These are phyloP conservation scores for Pangasius krempfi DNA, from an alignment of 2,797 vertebrate genomes.

Conservation along the genomic window DNA sequence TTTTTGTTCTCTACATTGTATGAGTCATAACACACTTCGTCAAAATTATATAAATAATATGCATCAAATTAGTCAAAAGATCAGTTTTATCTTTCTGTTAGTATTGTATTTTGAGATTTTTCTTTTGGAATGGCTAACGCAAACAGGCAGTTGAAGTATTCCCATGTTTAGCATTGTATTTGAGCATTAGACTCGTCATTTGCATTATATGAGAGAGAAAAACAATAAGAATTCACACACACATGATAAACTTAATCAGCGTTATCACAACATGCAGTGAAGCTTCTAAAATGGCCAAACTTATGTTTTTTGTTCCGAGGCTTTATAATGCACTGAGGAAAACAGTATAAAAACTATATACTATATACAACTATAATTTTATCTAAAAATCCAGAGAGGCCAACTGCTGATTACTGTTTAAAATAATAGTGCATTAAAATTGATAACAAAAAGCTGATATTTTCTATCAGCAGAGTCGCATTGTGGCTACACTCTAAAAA, in stretches of 20 bases:
- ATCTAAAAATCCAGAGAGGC: neutral
- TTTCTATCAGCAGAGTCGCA: neutral
- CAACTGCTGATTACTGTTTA: neutral
- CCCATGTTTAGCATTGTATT: neutral
- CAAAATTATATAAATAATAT: constrained; percentile 29
- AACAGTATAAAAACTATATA: neutral
- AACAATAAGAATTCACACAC: neutral
- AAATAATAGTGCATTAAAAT: neutral
- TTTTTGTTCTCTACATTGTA: constrained; percentile 8
- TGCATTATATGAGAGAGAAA: neutral
- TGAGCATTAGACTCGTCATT: neutral
- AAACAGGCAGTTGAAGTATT: neutral
- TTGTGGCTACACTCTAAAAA: neutral
- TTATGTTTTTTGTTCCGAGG: neutral
- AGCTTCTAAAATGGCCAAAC: neutral
- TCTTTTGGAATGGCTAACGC: too few relatives aligned
- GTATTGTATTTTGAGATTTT: neutral
- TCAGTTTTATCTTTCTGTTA: neutral
- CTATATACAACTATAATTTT: neutral
- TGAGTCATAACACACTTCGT: constrained; percentile 26
- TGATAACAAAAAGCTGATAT: neutral
- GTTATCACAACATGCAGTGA: neutral
- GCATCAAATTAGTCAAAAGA: neutral
- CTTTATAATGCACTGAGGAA: neutral
- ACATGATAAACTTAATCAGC: neutral